Evolutionary conservation across 1,140 invertebrate species (phyloP), one percentile per base, ranked within the genome.

Genomic region (Leptinotarsa undecemlineata): DNA sequence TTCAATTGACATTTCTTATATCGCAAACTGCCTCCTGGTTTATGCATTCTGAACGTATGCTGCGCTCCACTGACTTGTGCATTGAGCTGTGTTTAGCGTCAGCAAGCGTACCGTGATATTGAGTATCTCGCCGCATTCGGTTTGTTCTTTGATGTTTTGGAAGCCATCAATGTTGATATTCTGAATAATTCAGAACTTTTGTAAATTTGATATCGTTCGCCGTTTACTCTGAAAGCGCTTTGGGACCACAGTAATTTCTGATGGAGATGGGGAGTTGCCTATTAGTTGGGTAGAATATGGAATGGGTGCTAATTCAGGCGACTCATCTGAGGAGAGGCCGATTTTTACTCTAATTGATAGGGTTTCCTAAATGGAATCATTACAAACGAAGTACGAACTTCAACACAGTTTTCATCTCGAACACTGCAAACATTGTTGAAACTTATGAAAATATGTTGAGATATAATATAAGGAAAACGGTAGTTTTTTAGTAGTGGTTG

Each of bases 141-240:
- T 57, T 15, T 4, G 51, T 57, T 57, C 51, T 57, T 57, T 57
- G 51, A 57, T 57, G 51, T 19, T 42, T 57, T 57, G 51, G 51
- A 17, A 57, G n/a, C 51, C 51, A 57, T 57, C 51, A 57, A 57
- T 57, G 51, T 57, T 57, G 51, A 19, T 57, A 57, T 15, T 57
- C n/a, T 57, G 51, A 57, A 57, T 57, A 17, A 57, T 57, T 57
- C 51, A 57, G 51, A 57, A 19, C 51, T 57, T 57, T 57, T 57
- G n/a, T 57, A 15, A 57, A 57, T 57, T 15, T 57, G 17, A 57
- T 57, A 57, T 19, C 51, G 51, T 57, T 57, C 0, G 51, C 51
- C 15, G 51, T 57, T 57, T 19, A 57, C 51, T 57, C 14, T 57
- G 17, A 17, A 19, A 57, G 14, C 14, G 51, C n/a, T 17, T n/a